A percentile compares a stretch with the other conserved stretches of the same genome.
phyloP scores from a whole-genome alignment of 2,113 vertebrate species.

The Enhydra lutris region DNA sequence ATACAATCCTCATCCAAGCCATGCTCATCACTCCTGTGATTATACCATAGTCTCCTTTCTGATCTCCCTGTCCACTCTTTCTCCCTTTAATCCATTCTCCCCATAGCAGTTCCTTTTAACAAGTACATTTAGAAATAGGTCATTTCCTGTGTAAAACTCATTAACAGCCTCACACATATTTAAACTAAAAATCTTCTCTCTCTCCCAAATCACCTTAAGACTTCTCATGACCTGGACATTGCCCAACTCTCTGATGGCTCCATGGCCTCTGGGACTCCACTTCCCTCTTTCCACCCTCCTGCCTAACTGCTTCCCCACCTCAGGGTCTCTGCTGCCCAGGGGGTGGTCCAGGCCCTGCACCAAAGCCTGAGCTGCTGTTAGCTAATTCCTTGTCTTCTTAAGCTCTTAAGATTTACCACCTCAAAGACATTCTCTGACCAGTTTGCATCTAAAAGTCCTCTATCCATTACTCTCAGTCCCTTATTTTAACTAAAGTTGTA shows the following conservation, averaged over 20 bases:
- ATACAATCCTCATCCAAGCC: not conserved
- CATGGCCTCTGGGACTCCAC: not conserved
- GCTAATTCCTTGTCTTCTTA: not conserved
- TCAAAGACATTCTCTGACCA: not conserved
- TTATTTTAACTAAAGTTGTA: not conserved
- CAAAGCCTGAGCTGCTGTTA: not conserved
- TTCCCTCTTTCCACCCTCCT: not conserved
- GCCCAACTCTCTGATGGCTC: not conserved
- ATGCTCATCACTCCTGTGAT: not conserved
- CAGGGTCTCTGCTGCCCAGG: not conserved
- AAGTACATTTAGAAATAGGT: not conserved
- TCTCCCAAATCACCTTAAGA: not conserved
- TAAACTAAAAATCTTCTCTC: not conserved
- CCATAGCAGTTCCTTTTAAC: not conserved
- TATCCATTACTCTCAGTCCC: not conserved
- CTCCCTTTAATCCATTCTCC: not conserved
- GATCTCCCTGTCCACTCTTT: not conserved
- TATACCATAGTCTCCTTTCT: not conserved
- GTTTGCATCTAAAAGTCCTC: not conserved
- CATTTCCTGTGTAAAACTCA: not conserved
- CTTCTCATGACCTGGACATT: not conserved
- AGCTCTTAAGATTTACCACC: not conserved
- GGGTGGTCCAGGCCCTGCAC: not conserved
- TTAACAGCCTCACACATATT: not conserved
- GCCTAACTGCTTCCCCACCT: not conserved